A percentile compares a stretch with the other conserved stretches of the same genome.
These are phyloP conservation scores for Lordiphosa mommai DNA, from an alignment of 1,140 invertebrate genomes.

Conservation along the genomic window DNA sequence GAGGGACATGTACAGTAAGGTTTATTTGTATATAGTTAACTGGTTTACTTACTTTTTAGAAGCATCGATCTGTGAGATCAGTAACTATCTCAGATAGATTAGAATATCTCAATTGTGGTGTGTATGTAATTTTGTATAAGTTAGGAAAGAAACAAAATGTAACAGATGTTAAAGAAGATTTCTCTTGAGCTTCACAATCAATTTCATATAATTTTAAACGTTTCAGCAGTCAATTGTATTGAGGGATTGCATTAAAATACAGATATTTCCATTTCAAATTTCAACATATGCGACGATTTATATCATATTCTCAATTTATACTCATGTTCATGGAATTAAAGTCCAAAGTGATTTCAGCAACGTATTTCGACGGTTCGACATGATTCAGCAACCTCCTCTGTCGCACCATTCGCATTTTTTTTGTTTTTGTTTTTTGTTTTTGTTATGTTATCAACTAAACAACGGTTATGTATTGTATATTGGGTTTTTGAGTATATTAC, in stretches of 20 bases:
- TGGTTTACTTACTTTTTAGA: constrained; percentile 71
- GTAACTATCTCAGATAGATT: constrained; percentile 64
- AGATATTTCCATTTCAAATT: constrained; percentile 20
- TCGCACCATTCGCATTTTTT: constrained; percentile 62
- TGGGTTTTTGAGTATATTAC: constrained; percentile 65
- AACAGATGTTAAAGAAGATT: constrained; percentile 64
- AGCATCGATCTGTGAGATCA: constrained; percentile 68
- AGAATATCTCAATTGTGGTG: constrained; percentile 68
- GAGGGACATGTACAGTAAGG: constrained; percentile 2
- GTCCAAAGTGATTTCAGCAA: constrained; percentile 73
- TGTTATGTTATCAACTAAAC: constrained; percentile 67
- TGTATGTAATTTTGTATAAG: constrained; percentile 54
- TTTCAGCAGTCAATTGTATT: constrained; percentile 54
- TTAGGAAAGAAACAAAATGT: constrained; percentile 66
- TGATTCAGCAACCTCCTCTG: constrained; percentile 68
- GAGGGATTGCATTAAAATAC: constrained; percentile 33
- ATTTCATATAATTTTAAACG: no score
- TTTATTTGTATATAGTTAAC: constrained; percentile 8
- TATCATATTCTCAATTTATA: constrained; percentile 28
- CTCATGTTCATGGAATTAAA: constrained; percentile 43
- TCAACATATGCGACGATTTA: constrained; percentile 41
- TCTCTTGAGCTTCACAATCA: constrained; percentile 34
- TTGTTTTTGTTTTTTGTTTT: constrained; percentile 15
- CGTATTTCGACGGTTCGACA: constrained; percentile 72
- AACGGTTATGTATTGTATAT: constrained; percentile 59